Evolutionary conservation across 1,140 invertebrate genomes (phyloP).

Genomic region (Andrena cerasifolii): DNA sequence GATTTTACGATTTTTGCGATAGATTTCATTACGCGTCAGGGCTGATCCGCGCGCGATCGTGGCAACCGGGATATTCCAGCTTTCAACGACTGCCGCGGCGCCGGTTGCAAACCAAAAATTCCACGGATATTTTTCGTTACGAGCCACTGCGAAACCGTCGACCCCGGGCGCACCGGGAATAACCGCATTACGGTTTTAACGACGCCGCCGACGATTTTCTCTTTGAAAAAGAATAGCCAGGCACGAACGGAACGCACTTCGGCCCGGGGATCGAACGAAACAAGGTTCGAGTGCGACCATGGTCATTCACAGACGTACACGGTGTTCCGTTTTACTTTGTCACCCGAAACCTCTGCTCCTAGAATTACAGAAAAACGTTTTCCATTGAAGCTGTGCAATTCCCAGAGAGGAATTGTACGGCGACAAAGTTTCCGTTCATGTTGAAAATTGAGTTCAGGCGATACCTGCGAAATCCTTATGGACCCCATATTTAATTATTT

Average conservation of each 20-base stretch:
- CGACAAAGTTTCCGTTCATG: background rate
- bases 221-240: constrained; percentile 39
- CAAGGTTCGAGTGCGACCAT: background rate
- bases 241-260: background rate
- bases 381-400: background rate
- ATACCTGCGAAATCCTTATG: constrained; percentile 33
- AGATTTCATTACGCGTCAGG: constrained; percentile 62
- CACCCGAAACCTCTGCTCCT: constrained; percentile 18
- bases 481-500: no score
- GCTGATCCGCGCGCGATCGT: constrained; percentile 28
- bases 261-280: background rate
- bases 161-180: background rate
- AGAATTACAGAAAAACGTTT: constrained; percentile 28
- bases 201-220: constrained; percentile 25
- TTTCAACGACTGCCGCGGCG: background rate
- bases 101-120: background rate
- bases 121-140: constrained; percentile 3
- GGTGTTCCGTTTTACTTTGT: constrained; percentile 23
- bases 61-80: constrained; percentile 41
- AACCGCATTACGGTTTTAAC: constrained; percentile 44
- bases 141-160: background rate
- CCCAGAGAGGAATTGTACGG: background rate
- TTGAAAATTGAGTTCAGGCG: constrained; percentile 40
- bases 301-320: background rate
- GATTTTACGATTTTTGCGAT: constrained; percentile 71